A percentile compares a stretch with the other conserved stretches of the same genome.
These are phyloP conservation scores for Eupeodes corollae DNA, from an alignment of 1,140 invertebrate genomes.

Conservation along the genomic window DNA sequence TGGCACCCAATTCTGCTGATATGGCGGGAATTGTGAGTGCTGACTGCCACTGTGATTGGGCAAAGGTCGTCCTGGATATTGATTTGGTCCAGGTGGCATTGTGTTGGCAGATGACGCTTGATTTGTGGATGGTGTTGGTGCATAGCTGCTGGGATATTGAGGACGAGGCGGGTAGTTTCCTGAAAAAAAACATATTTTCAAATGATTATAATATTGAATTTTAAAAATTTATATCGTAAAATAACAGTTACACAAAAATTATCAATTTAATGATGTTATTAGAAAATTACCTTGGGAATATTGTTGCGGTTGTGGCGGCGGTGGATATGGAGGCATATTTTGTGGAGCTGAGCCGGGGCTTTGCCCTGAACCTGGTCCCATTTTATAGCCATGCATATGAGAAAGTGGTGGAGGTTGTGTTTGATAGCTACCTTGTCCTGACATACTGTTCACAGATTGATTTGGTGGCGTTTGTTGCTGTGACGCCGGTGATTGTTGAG, in stretches of 20 bases:
- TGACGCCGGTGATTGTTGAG: slow-evolving; percentile 30
- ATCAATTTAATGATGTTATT: too few species aligned
- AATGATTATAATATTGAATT: too few species aligned
- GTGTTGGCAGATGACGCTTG: slow-evolving; percentile 29
- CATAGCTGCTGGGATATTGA: slow-evolving; percentile 43
- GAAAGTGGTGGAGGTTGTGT: slow-evolving; percentile 35
- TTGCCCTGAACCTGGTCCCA: slow-evolving; percentile 23
- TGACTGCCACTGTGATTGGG: slow-evolving; percentile 43
- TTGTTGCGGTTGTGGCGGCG: slow-evolving; percentile 43
- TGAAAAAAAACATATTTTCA: slow-evolving; percentile 1
- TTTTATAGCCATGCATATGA: slow-evolving; percentile 36
- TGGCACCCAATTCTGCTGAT: slow-evolving; percentile 38
- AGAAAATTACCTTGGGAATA: slow-evolving; percentile 40
- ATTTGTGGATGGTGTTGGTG: slow-evolving; percentile 23
- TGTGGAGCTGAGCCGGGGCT: slow-evolving; percentile 30
- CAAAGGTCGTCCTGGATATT: slow-evolving; percentile 41
- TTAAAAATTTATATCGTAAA: too few species aligned
- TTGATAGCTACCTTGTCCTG: slow-evolving; percentile 39
- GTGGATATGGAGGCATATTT: slow-evolving; percentile 43
- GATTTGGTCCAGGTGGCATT: slow-evolving; percentile 34
- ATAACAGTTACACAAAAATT: too few species aligned
- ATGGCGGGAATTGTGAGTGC: slow-evolving; percentile 41
- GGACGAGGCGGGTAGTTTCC: slow-evolving; percentile 47
- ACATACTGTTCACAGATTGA: slow-evolving; percentile 36
- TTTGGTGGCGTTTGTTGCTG: slow-evolving; percentile 48